Conservation (phyloP, 2,888 invertebrate genomes). For the Lumbricus terrestris region DNA sequence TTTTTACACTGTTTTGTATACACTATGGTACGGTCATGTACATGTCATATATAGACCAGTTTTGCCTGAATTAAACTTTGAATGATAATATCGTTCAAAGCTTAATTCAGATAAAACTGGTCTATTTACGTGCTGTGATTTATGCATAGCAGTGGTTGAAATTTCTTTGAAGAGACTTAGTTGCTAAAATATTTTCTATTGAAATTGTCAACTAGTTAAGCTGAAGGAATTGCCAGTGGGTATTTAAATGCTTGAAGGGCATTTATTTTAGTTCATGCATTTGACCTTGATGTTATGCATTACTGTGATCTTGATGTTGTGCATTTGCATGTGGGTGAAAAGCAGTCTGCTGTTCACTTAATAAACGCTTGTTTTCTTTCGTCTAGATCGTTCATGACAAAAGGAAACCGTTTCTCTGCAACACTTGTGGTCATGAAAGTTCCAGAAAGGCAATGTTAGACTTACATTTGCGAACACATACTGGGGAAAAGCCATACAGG, state of each 20-base stretch:
- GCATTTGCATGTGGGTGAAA: background rate
- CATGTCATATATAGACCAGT: no score
- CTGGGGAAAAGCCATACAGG: conserved; percentile 75
- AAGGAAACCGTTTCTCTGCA: conserved; percentile 68
- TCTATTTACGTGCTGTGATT: background rate
- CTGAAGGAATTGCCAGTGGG: background rate
- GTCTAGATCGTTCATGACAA: conserved; percentile 67
- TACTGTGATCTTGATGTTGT: no score
- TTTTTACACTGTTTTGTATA: background rate
- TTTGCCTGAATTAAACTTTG: no score
- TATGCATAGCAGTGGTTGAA: background rate
- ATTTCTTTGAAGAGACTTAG: background rate
- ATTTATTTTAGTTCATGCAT: background rate
- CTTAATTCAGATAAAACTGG: no score
- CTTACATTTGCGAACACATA: conserved; percentile 71
- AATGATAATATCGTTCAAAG: no score
- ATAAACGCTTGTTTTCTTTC: background rate
- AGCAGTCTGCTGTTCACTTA: background rate
- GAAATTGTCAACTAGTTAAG: background rate
- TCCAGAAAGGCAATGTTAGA: conserved; percentile 69
- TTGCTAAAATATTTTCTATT: background rate
- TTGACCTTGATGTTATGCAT: no score
- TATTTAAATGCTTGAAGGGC: background rate
- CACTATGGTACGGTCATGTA: no score
- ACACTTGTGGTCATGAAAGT: conserved; percentile 70